A percentile compares a stretch with the other conserved stretches of the same genome.
These are phyloP conservation scores for Isurus oxyrinchus DNA, from an alignment of 2,113 vertebrate species.

Conservation along the genomic window DNA sequence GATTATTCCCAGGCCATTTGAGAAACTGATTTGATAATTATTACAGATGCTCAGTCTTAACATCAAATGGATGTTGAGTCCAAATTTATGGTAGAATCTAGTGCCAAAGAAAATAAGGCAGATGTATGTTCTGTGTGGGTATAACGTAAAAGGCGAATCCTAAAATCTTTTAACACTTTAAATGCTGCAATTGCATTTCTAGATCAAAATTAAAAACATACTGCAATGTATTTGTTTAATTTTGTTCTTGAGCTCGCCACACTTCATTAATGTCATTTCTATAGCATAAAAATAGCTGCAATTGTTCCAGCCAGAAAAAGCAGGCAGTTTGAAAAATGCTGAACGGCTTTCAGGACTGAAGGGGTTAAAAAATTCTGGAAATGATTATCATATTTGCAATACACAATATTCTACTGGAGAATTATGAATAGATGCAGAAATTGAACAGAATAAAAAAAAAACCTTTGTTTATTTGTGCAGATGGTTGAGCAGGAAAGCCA, in stretches of 20 bases:
- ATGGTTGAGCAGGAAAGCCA: not conserved
- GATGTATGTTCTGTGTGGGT: not conserved
- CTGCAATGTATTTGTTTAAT: not conserved
- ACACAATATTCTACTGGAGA: not conserved
- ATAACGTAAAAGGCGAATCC: not conserved
- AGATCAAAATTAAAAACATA: not conserved
- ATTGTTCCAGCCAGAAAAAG: not conserved
- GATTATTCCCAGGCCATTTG: not conserved
- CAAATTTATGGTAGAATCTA: not conserved
- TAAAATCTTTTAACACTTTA: not conserved
- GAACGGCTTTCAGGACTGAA: not conserved
- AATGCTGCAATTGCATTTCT: not conserved
- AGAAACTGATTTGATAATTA: not conserved
- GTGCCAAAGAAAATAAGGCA: not conserved
- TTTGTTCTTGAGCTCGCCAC: not conserved
- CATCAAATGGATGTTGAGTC: not conserved
- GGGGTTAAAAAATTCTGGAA: not conserved
- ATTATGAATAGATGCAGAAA: conserved; percentile 24
- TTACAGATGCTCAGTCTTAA: not conserved
- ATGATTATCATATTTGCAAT: not conserved
- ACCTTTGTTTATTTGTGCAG: conserved; percentile 14
- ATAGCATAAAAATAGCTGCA: not conserved
- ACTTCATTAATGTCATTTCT: not conserved
- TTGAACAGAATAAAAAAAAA: not conserved
- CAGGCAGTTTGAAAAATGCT: not conserved